Evolutionary conservation across 2,888 invertebrate species (phyloP), one percentile per base, ranked within the genome.

Genomic region (Periphyllus acericola): DNA sequence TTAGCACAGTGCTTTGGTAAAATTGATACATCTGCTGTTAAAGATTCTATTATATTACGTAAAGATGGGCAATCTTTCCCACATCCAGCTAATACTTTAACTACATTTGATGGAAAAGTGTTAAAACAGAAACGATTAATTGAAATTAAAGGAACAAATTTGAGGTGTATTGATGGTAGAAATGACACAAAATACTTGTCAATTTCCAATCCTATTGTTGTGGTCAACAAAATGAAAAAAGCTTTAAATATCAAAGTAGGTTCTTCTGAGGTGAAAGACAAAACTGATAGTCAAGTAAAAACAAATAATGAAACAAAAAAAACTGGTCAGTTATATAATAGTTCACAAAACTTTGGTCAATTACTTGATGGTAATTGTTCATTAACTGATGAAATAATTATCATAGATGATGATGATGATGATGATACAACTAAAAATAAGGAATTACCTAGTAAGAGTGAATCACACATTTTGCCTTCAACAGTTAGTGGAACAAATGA

Each of bases 201-300:
- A 19, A 32, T 40, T 81, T 8, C 25, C 9, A 87, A 87, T 17
- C 79, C 86, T 72, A 55, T 86, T 72, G 55, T 81, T 40, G 74
- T 87, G 21, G 74, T 81, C n/a, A 86, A 86, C 3, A 79, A 86
- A 79, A 46, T 81, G 5, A 81, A 74, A n/a, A 81, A 60, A 87
- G 74, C 81, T 0, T 87, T 46, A 2, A 81, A 81, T 60, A 74
- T 87, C n/a, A 74, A 81, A 74, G 4, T 46, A 66, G 6, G 55
- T 68, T 52, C 85, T 68, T 71, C 85, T 34, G 85, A 79, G 19
- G 5, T 34, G 11, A 79, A 36, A 34, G 32, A 76, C 46, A 68
- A 76, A 34, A 4, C 25, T 32, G 80, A 81, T 40, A 52, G 14
- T 55, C 55, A 52, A 72, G 5, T 46, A 9, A n/a, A n/a, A n/a